Evolutionary conservation across 1,140 invertebrate genomes (phyloP).

Genomic region (Rhopalosiphum maidis): DNA sequence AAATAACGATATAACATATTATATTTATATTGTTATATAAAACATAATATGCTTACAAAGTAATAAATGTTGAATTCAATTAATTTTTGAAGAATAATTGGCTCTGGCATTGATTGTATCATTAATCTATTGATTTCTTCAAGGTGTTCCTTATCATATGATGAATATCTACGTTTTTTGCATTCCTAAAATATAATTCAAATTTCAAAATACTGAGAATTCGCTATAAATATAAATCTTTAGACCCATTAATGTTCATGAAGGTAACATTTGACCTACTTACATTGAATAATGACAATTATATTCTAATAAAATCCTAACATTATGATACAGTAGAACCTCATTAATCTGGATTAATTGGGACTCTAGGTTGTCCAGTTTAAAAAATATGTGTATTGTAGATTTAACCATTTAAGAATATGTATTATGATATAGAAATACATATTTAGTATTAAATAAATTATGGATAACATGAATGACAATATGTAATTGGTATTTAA

Average conservation of each 20-base stretch:
- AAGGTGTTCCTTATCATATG: background rate
- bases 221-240: background rate
- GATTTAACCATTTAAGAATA: no score
- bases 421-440: no score
- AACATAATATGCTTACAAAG: background rate
- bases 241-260: background rate
- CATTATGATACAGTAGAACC: background rate
- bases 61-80: background rate
- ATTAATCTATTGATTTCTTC: background rate
- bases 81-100: background rate
- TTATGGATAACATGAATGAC: no score
- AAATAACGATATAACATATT: slow-evolving; percentile 3
- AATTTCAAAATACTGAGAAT: background rate
- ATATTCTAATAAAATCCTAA: background rate
- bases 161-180: background rate
- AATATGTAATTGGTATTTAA: no score
- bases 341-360: no score
- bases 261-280: background rate
- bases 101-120: background rate
- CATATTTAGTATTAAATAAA: no score
- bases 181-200: background rate
- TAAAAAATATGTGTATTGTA: no score
- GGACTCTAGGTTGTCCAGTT: no score
- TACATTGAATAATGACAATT: background rate
- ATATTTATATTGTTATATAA: background rate